phyloP scores from a whole-genome alignment of 2,797 vertebrate genomes.

The Schizopygopsis pylzovi region DNA sequence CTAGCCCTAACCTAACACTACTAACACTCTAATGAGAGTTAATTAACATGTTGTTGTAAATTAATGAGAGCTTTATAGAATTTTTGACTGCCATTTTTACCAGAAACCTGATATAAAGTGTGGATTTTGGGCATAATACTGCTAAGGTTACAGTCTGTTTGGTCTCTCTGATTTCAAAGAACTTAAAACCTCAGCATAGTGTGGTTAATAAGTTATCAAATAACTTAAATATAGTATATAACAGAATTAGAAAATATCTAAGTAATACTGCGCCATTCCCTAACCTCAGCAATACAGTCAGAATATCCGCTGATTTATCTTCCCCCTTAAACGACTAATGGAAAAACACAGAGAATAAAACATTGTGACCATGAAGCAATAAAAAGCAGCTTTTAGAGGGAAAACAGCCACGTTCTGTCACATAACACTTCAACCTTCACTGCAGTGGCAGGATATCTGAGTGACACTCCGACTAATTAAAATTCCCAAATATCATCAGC shows the following conservation, averaged over 20 bases:
- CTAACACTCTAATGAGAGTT: background rate
- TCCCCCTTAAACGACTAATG: background rate
- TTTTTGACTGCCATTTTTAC: background rate
- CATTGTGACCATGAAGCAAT: background rate
- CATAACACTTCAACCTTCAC: conserved; percentile 21
- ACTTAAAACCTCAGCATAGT: background rate
- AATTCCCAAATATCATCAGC: conserved; percentile 62
- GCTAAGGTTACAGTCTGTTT: background rate
- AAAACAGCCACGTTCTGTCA: conserved; percentile 16
- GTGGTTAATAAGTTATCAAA: conserved; percentile 12
- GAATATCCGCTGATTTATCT: background rate
- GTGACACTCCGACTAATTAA: conserved; percentile 66
- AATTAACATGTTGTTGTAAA: too few relatives aligned
- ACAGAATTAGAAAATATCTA: background rate
- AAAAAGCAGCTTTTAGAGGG: conserved; percentile 24
- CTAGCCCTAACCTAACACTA: background rate
- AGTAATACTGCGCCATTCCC: background rate
- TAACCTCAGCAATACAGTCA: background rate
- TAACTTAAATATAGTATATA: background rate
- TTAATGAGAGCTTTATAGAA: background rate
- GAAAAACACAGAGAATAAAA: background rate
- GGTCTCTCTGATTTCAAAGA: background rate
- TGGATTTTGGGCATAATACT: background rate
- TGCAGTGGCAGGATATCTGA: conserved; percentile 25
- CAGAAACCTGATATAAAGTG: too few relatives aligned